Base-by-base conservation (phyloP, 1,140 invertebrate genomes). In the Ditylenchus dipsaci region DNA sequence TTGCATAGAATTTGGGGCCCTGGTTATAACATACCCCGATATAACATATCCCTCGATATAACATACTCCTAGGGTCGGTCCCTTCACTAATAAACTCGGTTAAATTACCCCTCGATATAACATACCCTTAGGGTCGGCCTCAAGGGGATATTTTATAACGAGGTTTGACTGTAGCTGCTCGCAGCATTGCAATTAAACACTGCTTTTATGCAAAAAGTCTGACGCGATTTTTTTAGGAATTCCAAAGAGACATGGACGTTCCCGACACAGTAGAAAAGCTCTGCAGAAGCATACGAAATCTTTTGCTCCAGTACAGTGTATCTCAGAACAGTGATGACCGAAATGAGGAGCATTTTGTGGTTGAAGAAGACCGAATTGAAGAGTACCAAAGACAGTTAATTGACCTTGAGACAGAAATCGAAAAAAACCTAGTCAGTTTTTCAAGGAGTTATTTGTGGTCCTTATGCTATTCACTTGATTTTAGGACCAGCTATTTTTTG, bases 401-500 rank as follows among this genome's bases (percentile, higher is more conserved):
- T 45, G 59, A 60, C 3, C n/a, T 63, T 1, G 33, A 30, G 27
- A 1, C 7, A 23, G 45, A 42, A 26, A 23, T 68, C n/a, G 69
- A 68, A 49, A n/a, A 38, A 1, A 29, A 56, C 1, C 43, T 68
- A 19, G 67, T 70, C 3, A 0, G 30, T 21, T 61, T 7, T 61
- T 21, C 3, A 29, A 33, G 3, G 8, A 8, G 3, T 3, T 53
- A 53, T 38, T 11, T 11, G 33, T 53, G 3, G 49, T 15, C n/a
- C 59, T 33, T 1, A 5, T n/a, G 3, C n/a, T 26, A 61, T 26
- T 27, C 8, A 17, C 5, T 21, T 67, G 0, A n/a, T 68, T 71
- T 72, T 26, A 72, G 68, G 69, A 68, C 42, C 30, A 42, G 3
- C 71, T 69, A 15, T 53, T 69, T 19, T 69, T 69, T 67, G 45